Base-by-base conservation (phyloP, 2,113 vertebrate genomes). In the Eptesicus fuscus region DNA sequence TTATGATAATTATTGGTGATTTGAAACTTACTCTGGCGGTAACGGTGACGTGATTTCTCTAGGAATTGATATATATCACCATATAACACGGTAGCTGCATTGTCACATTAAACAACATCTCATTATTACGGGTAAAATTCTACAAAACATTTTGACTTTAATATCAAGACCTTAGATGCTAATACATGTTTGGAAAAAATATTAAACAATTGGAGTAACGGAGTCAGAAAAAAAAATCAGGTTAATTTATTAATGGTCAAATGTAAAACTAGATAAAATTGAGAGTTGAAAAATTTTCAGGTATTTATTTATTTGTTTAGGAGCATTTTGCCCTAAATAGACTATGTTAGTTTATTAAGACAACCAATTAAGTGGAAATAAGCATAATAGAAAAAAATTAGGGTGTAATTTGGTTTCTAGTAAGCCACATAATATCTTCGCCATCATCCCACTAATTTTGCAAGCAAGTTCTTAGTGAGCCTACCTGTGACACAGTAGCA, bases 1-100 rank as follows among this genome's bases (percentile, higher is more conserved):
- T 96, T 91, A 96, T 96, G 91, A 88, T 12, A 94, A 92, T 97
- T 97, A 96, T 96, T 91, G 77, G 63, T 94, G 80, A 97, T 97
- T 98, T 98, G 86, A 69, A 93, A 93, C 65, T 97, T 96, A 98
- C 70, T 91, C 83, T 96, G 5, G 59, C 95, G 83, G 79, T 73
- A 96, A 96, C 35, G 76, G 49, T 40, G 86, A 74, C 89, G 18
- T 65, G 97, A 97, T 98, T 98, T 98, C 93, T 95, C 80, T 91
- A 93, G 95, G 87, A 83, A 83, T 30, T 77, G n/a, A 37, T 61
- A 97, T 30, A 94, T 88, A 96, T 96, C 98, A 97, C 82, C 89
- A 94, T 83, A 92, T 87, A 44, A 67, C 11, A 84, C 71, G 44
- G 93, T 95, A 89, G 35, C 9, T 90, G 14, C 65, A 80, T 95